Evolutionary conservation across 2,113 vertebrate species (phyloP), one percentile per base, ranked within the genome.

Genomic region (Sialia sialis): DNA sequence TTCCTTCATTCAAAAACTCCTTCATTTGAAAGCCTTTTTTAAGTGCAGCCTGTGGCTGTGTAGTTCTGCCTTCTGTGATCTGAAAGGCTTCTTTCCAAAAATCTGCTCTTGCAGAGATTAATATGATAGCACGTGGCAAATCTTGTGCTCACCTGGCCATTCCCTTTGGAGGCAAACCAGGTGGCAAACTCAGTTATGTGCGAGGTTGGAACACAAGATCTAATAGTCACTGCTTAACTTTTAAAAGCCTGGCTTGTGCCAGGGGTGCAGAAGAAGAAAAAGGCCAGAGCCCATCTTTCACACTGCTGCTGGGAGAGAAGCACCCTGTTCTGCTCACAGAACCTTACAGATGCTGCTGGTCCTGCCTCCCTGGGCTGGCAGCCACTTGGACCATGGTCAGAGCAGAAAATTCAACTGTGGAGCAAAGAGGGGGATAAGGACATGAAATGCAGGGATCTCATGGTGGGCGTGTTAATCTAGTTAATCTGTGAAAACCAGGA

Each of bases 341-440:
- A 2, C 19, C 23, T 0, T 30, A 5, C 6, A n/a, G 38, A 9
- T 32, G 68, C 20, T 49, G 12, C 75, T 74, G 51, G 11, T 32
- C 36, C 79, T 77, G 46, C 68, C 54, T 69, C 8, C 32, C 22
- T 21, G 48, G 74, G 22, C 74, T 34, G 26, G 5, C 68, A 59
- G 60, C 48, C 21, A 7, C 39, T 49, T 0, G 0, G 8, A 22
- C 26, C 80, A 18, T 1, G 3, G 38, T 14, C 9, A 55, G 36
- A 87, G 52, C 17, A 68, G 46, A 39, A 54, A 16, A 84, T 68
- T 12, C 16, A 73, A 34, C 41, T 13, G 29, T 10, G 41, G 29
- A 59, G 49, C 51, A 39, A 30, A 25, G 67, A 78, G 32, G 4
- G 6, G 39, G 12, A 48, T 43, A 52, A 58, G 14, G 48, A n/a